phyloP scores from a whole-genome alignment of 1,140 invertebrate genomes.

The Eriosoma lanigerum region DNA sequence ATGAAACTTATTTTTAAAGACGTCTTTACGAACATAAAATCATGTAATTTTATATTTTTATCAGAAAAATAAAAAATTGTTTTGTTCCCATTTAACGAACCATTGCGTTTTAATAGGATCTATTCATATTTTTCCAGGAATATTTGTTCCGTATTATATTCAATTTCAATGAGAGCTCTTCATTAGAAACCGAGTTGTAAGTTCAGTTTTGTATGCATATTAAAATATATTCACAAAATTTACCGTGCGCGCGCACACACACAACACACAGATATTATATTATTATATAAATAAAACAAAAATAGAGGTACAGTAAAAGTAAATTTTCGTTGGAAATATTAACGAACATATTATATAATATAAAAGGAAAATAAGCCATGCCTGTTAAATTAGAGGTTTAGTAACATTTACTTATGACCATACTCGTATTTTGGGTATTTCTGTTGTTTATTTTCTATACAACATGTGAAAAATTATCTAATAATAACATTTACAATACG shows the following conservation, averaged over 20 bases:
- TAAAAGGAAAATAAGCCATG: no score
- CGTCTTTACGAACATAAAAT: not conserved
- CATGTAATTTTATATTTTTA: conserved; percentile 31
- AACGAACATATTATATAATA: not conserved
- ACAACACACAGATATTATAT: not conserved
- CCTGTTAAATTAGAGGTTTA: no score
- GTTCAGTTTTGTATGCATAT: conserved; percentile 8
- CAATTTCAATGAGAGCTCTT: conserved; percentile 10
- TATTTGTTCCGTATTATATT: conserved; percentile 6
- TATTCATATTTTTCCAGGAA: conserved; percentile 19
- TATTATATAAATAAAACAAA: no score
- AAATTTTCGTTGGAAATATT: not conserved
- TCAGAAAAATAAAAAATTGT: conserved; percentile 17
- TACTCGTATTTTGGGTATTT: no score
- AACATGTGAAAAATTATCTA: no score
- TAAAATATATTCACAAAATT: conserved; percentile 21
- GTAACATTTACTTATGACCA: no score
- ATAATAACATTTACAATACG: no score
- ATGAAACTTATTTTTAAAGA: conserved; percentile 4
- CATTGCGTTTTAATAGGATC: conserved; percentile 5
- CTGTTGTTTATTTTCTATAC: no score
- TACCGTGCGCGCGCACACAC: not conserved
- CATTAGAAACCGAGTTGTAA: not conserved
- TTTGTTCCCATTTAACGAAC: conserved; percentile 14
- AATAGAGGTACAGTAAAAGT: no score